phyloP scores from a whole-genome alignment of 2,888 invertebrate genomes.

The Drosophila sordidula region DNA sequence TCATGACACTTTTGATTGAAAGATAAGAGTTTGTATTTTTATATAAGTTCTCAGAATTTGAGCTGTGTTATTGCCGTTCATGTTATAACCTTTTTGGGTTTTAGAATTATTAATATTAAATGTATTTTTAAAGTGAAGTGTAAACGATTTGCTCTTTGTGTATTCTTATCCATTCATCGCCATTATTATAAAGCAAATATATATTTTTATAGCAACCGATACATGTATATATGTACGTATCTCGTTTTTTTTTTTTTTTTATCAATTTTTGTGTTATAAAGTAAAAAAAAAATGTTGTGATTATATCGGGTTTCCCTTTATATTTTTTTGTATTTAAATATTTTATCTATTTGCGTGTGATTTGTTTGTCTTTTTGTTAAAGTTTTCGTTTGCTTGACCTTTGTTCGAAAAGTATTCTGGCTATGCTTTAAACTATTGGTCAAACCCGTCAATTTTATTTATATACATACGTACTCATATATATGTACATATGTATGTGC shows the following conservation, averaged over 20 bases:
- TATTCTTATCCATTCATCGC: constrained; percentile 32
- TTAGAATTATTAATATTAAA: constrained; percentile 55
- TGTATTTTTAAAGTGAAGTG: constrained; percentile 54
- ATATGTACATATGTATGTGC: background rate
- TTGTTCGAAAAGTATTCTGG: constrained; percentile 23
- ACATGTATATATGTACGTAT: constrained; percentile 15
- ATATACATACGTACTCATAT: constrained; percentile 6
- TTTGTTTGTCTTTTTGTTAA: background rate
- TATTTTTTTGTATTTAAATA: background rate
- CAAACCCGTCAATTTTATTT: constrained; percentile 16
- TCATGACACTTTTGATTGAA: constrained; percentile 57
- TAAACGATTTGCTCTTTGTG: constrained; percentile 48
- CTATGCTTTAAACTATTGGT: constrained; percentile 34
- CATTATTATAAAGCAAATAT: constrained; percentile 49
- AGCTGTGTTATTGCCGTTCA: constrained; percentile 71
- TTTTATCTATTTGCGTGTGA: constrained; percentile 2
- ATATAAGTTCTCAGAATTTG: constrained; percentile 76
- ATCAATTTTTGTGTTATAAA: constrained; percentile 11
- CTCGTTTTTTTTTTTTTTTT: background rate
- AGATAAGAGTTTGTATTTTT: constrained; percentile 75
- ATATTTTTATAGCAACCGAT: constrained; percentile 38
- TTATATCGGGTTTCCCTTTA: constrained; percentile 10
- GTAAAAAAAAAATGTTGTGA: constrained; percentile 34
- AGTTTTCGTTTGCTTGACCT: constrained; percentile 3
- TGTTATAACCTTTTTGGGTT: constrained; percentile 51